A percentile compares a stretch with the other conserved stretches of the same genome.
Evolutionary conservation across 2,797 vertebrate species (phyloP).

Genomic region (Sciurus vulgaris): DNA sequence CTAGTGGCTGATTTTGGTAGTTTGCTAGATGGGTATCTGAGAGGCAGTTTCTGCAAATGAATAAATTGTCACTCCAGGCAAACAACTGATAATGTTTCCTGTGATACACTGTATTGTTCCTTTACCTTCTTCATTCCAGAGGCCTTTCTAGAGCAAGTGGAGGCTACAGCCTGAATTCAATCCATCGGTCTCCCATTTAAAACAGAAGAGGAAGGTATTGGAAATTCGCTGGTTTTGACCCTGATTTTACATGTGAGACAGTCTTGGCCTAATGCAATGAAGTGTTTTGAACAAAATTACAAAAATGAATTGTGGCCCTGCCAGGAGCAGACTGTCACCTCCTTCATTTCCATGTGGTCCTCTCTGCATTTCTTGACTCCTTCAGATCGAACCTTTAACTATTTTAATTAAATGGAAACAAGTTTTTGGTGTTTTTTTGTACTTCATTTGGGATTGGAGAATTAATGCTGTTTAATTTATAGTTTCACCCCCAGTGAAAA

Average conservation of each 20-base stretch:
- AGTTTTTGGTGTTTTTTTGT: conserved; percentile 36
- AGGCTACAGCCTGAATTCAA: not conserved
- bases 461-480: conserved; percentile 73
- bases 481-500: conserved; percentile 60
- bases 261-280: not conserved
- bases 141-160: not conserved
- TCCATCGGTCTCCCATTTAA: not conserved
- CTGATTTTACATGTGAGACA: conserved; percentile 3
- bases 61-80: not conserved
- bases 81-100: not conserved
- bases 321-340: not conserved
- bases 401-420: conserved; percentile 26
- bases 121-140: not conserved
- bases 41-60: conserved; percentile 15
- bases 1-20: not conserved
- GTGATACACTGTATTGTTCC: not conserved
- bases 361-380: not conserved
- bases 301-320: not conserved
- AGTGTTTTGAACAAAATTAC: not conserved
- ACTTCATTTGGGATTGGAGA: conserved; percentile 49
- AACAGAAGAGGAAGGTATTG: not conserved
- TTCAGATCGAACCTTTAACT: not conserved
- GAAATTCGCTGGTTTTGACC: not conserved
- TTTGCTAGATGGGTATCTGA: not conserved
- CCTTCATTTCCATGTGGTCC: not conserved